Conservation (phyloP, 2,797 vertebrate species). For the Protonibea diacanthus region DNA sequence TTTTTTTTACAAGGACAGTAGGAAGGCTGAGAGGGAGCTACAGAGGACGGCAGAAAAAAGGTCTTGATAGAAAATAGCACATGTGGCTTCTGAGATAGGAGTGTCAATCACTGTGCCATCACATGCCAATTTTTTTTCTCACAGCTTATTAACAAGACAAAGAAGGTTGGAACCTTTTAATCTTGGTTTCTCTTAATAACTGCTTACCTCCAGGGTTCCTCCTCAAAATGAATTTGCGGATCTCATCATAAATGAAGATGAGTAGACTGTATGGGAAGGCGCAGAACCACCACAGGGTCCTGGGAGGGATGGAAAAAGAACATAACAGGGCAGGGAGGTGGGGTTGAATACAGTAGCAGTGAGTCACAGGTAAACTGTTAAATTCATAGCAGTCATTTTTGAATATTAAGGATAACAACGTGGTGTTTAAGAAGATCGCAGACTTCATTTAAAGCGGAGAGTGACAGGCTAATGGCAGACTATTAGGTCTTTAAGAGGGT, state of each 20-base stretch:
- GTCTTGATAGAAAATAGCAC: constrained; percentile 33
- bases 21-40: constrained; percentile 2
- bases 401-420: constrained; percentile 66
- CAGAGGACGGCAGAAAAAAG: constrained; percentile 13
- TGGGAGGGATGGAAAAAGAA: constrained; percentile 61
- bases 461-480: constrained; percentile 68
- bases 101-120: constrained; percentile 20
- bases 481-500: constrained; percentile 66
- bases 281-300: constrained; percentile 95
- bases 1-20: constrained; percentile 24
- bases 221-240: constrained; percentile 93
- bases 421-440: constrained; percentile 64
- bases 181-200: constrained; percentile 53
- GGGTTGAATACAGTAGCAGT: constrained; percentile 8
- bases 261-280: constrained; percentile 94
- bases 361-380: constrained; percentile 54
- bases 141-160: constrained; percentile 68
- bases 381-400: constrained; percentile 62
- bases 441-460: constrained; percentile 68
- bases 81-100: constrained; percentile 30
- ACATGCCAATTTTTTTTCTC: constrained; percentile 20
- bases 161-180: constrained; percentile 63
- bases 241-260: constrained; percentile 95
- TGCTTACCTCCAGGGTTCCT: constrained; percentile 89
- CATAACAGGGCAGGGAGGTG: not conserved